Conservation (phyloP, 1,140 invertebrate species). For the Drosophila leontia region DNA sequence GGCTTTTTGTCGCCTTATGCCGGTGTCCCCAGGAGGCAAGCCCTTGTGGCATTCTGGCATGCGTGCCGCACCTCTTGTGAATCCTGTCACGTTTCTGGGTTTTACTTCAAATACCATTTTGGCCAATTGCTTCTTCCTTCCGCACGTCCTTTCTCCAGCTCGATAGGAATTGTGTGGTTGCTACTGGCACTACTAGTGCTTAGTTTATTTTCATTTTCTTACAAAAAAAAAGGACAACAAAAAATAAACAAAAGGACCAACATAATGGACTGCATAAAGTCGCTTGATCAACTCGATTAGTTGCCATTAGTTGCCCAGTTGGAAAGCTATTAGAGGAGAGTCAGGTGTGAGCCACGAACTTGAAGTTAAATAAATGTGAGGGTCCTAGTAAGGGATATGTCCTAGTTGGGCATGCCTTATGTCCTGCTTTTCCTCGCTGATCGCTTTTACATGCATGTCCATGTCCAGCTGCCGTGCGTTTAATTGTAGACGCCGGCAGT, state of each 20-base stretch:
- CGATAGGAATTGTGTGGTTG: conserved; percentile 10
- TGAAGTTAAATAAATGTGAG: not conserved
- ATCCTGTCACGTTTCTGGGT: conserved; percentile 74
- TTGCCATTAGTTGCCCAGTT: not conserved
- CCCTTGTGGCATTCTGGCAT: conserved; percentile 52
- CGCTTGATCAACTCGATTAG: conserved; percentile 9
- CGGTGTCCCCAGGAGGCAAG: conserved; percentile 9
- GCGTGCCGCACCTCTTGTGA: conserved; percentile 58
- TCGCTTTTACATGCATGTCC: conserved; percentile 21
- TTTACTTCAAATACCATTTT: conserved; percentile 77
- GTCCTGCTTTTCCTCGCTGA: not conserved
- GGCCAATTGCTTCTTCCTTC: conserved; percentile 65
- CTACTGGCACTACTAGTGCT: not conserved
- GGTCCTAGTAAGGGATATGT: not conserved
- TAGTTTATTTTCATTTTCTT: no score
- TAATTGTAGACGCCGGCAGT: conserved; percentile 22
- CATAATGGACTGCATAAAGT: conserved; percentile 9
- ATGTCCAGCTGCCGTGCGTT: conserved; percentile 13
- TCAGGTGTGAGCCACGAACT: not conserved
- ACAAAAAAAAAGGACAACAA: not conserved
- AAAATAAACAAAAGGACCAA: not conserved
- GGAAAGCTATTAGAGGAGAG: not conserved
- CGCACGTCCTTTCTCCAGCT: not conserved
- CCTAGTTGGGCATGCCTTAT: conserved; percentile 1
- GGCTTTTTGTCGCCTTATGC: conserved; percentile 38